Base-by-base conservation (phyloP, 2,113 vertebrate genomes). In the Pelodiscus sinensis region DNA sequence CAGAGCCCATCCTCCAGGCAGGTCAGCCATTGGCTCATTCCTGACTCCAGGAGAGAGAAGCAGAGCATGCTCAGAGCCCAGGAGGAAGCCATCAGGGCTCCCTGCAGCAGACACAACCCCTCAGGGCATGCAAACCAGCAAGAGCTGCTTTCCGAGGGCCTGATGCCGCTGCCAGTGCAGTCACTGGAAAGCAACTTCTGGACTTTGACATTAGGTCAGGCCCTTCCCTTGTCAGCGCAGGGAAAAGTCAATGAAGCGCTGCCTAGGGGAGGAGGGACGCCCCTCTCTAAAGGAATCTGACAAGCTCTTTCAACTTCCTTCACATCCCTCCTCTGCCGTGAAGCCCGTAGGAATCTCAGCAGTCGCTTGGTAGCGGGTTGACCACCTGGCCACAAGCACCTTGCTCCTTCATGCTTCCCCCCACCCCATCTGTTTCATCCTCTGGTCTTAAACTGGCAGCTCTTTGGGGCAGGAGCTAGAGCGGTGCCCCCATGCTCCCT, bases 1-100 rank as follows among this genome's bases (percentile, higher is more conserved):
- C 99, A 99, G 65, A 99, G 97, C 4, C 99, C 98, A 0, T 99
- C 99, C 84, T 99, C 99, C 93, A 99, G 97, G 96, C 99, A 99
- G 79, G 98, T 98, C 96, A 99, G 92, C 98, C 98, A 98, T 35
- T 99, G 98, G 91, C 97, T 99, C 94, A 97, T 96, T 87, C 99
- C 99, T 99, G 95, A 68, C 2, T 86, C 96, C 95, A 77, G 85
- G 88, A 94, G 85, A 94, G 55, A 96, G 38, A 96, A 94, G 51
- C 12, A 92, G 10, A 80, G 44, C 0, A 2, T 57, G 56, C 58
- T 95, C 55, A 93, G 51, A 75, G 91, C 31, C 90, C 5, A 44
- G 31, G 44, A 24, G n/a, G 86, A 18, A 18, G 1, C 3, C 62
- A 22, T 38, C 7, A 15, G 68, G 52, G 60, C n/a, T 4, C 15